These are phyloP conservation scores for Cybosia mesomella DNA, from an alignment of 2,888 invertebrate species.

Conservation along the genomic window DNA sequence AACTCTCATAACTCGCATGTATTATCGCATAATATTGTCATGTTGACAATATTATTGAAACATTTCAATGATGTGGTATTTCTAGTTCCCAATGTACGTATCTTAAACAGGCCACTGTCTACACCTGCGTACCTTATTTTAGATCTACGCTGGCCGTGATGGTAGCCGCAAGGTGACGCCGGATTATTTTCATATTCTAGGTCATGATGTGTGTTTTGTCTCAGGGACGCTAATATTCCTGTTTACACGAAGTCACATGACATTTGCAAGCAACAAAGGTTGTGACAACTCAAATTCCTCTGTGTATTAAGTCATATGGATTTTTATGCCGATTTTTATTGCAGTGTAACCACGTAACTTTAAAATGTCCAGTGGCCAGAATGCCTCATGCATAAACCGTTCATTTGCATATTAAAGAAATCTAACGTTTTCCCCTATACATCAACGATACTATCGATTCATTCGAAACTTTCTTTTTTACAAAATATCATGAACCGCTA, in stretches of 20 bases:
- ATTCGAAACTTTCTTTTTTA: conserved; percentile 45
- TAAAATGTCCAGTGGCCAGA: neutral
- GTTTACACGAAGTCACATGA: conserved; percentile 58
- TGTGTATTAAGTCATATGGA: too few relatives aligned
- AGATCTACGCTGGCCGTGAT: conserved; percentile 76
- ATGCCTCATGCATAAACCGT: conserved; percentile 13
- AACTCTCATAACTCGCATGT: conserved; percentile 60
- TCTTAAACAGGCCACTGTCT: conserved; percentile 64
- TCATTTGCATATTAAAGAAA: conserved; percentile 29
- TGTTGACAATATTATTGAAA: conserved; percentile 59
- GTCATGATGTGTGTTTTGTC: conserved; percentile 78
- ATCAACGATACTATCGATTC: conserved; percentile 34
- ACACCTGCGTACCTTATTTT: conserved; percentile 84
- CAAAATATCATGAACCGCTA: conserved; percentile 37
- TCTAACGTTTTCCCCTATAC: conserved; percentile 40
- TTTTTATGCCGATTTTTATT: too few relatives aligned
- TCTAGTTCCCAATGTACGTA: conserved; percentile 64
- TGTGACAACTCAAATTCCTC: conserved; percentile 45
- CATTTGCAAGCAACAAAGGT: conserved; percentile 58
- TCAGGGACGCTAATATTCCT: conserved; percentile 77
- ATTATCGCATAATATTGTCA: conserved; percentile 44
- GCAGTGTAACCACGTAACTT: conserved; percentile 4
- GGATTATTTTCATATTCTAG: conserved; percentile 84
- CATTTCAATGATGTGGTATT: conserved; percentile 44
- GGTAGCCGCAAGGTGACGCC: conserved; percentile 78